These are phyloP conservation scores for Sinelater perroti DNA, from an alignment of 2,888 invertebrate species.

Conservation along the genomic window DNA sequence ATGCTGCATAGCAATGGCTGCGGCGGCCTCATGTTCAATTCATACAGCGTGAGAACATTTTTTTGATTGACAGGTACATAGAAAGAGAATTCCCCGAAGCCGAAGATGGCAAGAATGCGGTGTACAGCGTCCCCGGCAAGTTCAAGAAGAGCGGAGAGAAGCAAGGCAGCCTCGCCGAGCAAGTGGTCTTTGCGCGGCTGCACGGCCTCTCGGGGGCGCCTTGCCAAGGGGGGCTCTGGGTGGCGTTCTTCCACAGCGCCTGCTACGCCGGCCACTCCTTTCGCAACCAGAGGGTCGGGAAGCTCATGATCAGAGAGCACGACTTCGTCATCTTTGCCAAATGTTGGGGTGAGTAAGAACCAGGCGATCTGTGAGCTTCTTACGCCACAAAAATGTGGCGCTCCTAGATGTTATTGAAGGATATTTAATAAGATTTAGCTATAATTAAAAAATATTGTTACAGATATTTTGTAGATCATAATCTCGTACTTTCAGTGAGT, in stretches of 20 bases:
- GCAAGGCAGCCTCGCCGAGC: conserved; percentile 54
- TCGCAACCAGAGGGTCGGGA: conserved; percentile 53
- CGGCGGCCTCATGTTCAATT: conserved; percentile 43
- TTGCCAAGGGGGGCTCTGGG: conserved; percentile 48
- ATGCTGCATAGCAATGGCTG: conserved; percentile 41
- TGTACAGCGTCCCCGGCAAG: conserved; percentile 51
- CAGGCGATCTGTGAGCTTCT: no score
- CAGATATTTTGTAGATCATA: no score
- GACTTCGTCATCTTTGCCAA: conserved; percentile 56
- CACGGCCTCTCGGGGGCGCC: conserved; percentile 39
- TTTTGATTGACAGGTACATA: conserved; percentile 51
- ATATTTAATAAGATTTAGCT: no score
- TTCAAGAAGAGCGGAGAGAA: conserved; percentile 51
- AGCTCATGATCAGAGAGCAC: conserved; percentile 56
- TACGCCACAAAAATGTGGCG: no score
- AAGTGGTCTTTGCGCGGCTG: conserved; percentile 49
- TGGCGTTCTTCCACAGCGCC: conserved; percentile 55
- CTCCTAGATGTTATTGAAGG: no score
- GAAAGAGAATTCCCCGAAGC: conserved; percentile 53
- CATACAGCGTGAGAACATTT: conserved; percentile 43
- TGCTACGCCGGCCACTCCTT: conserved; percentile 55
- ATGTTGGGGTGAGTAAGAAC: conserved; percentile 50
- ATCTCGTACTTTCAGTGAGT: no score
- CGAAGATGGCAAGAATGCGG: conserved; percentile 38
- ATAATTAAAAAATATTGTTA: no score